These are phyloP conservation scores for Poicephalus meyeri DNA, from an alignment of 2,113 vertebrate species.

Conservation along the genomic window DNA sequence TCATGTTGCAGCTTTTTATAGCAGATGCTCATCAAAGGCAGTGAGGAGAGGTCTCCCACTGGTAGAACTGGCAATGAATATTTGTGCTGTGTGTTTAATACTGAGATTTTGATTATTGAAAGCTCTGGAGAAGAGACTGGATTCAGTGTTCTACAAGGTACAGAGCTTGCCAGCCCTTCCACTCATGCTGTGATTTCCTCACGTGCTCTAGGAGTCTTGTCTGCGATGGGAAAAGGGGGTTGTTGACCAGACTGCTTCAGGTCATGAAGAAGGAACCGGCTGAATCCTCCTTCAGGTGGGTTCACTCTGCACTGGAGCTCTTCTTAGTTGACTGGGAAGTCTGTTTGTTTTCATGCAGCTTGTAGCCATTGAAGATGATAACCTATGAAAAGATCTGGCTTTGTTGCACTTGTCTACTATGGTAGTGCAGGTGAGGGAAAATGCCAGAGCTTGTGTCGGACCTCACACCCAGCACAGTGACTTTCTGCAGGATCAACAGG, in stretches of 20 bases:
- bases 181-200: neutral
- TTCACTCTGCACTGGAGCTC: neutral
- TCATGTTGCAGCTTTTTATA: neutral
- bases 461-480: neutral
- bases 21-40: neutral
- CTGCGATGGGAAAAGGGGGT: constrained; percentile 95
- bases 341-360: neutral
- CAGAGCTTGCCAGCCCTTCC: neutral
- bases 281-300: constrained; percentile 95
- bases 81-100: neutral
- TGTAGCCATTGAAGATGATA: neutral
- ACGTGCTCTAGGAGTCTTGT: constrained; percentile 84
- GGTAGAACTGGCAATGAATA: neutral
- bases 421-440: neutral
- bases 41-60: neutral
- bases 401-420: neutral
- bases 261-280: constrained; percentile 99
- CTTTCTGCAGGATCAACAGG: neutral
- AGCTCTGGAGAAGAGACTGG: neutral
- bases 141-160: neutral
- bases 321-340: neutral
- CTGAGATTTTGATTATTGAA: neutral
- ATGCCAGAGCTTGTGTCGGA: neutral
- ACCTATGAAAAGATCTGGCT: neutral
- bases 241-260: constrained; percentile 91